Evolutionary conservation across 2,888 invertebrate species (phyloP), one percentile per base, ranked within the genome.

Genomic region (Keiferia lycopersicella): DNA sequence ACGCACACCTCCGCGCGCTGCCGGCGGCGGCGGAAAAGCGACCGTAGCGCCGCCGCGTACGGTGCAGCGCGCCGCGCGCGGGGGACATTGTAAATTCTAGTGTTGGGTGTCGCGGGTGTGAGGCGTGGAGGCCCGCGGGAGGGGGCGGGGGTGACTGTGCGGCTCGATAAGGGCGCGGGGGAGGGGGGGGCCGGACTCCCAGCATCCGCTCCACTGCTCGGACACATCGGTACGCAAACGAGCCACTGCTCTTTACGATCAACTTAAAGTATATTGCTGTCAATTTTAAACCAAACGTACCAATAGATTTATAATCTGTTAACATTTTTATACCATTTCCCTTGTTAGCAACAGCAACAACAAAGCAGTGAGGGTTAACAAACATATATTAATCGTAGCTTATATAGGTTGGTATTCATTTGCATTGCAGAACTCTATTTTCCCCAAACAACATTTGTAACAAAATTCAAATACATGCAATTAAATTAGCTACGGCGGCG

Each of bases 41-140:
- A 62, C 73, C 67, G 64, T 73, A 69, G 67, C 16, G 61, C 62
- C 51, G 66, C 65, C 67, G 67, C 66, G 72, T 60, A 64, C 63
- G 67, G 71, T 67, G 70, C 73, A 74, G 68, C 73, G 73, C 73
- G 76, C 76, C 77, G 74, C 71, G 74, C 77, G 76, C 68, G 73
- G 74, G 74, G 78, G 76, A 81, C 86, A 88, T 88, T 88, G 87
- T 88, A 88, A 88, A 88, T 86, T 88, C 87, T n/a, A 16, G 45
- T 45, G 45, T n/a, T n/a, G n/a, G 45, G 45, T 6, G 80, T 34
- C 80, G 79, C 76, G 75, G 73, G 73, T 72, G 69, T 70, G 71
- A 70, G 71, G 73, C 45, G 65, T 71, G 68, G 67, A 67, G 67
- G 61, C 61, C 48, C 12, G 63, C 64, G 65, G 63, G 67, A 59